phyloP scores from a whole-genome alignment of 2,797 vertebrate genomes.

The Eurystomus glaucurus region DNA sequence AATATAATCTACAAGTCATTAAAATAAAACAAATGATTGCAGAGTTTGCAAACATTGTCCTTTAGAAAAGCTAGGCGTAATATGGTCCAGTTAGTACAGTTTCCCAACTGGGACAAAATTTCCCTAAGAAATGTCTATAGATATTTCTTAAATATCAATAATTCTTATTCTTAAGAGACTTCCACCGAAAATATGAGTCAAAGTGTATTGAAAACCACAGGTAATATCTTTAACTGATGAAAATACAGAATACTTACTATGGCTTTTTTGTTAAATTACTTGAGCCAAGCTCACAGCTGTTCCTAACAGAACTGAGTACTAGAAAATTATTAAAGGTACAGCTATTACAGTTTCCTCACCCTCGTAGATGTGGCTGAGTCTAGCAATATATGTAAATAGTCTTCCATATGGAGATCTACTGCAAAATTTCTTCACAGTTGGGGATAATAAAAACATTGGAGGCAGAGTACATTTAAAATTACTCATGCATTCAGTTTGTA shows the following conservation, averaged over 20 bases:
- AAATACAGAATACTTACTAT: neutral
- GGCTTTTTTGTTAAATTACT: neutral
- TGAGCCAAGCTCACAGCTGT: neutral
- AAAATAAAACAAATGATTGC: neutral
- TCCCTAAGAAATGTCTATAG: neutral
- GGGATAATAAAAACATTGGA: neutral
- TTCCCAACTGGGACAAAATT: neutral
- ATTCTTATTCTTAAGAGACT: too few relatives aligned
- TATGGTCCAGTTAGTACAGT: neutral
- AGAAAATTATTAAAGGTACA: neutral
- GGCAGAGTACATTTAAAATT: neutral
- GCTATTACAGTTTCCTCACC: neutral
- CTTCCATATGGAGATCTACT: neutral
- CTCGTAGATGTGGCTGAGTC: fast-evolving
- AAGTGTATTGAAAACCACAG: neutral
- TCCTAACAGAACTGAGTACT: neutral
- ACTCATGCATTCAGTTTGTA: neutral
- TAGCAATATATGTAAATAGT: neutral
- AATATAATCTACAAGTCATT: slow-evolving; percentile 12
- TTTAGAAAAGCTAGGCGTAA: neutral
- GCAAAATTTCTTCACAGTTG: neutral
- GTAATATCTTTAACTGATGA: neutral
- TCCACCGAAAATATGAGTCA: neutral
- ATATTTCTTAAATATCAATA: neutral
- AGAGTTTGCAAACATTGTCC: neutral